A percentile compares a stretch with the other conserved stretches of the same genome.
Evolutionary conservation across 2,113 vertebrate genomes (phyloP).

Genomic region (Tinamus guttatus): DNA sequence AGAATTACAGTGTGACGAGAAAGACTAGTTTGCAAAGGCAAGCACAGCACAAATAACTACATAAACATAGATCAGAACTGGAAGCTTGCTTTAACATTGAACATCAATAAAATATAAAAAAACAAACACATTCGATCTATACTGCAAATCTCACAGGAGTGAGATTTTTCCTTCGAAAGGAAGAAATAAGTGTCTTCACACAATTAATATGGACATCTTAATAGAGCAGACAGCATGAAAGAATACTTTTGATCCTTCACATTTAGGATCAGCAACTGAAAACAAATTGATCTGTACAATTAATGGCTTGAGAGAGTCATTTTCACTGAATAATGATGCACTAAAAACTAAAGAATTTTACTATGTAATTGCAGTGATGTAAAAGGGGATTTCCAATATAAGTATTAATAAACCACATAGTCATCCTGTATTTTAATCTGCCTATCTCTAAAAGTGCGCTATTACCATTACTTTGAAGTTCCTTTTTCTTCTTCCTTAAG

Average conservation of each 20-base stretch:
- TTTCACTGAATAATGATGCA: background rate
- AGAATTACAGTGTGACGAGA: constrained; percentile 2
- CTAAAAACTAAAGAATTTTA: background rate
- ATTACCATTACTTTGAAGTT: background rate
- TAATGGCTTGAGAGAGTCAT: rapidly evolving
- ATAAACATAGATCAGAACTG: background rate
- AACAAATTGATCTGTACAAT: background rate
- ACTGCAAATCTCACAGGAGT: background rate
- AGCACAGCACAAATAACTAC: background rate
- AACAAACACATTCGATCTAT: background rate
- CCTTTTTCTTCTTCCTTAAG: background rate
- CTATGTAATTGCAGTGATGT: background rate
- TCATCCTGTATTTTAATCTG: background rate
- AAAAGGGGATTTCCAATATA: background rate
- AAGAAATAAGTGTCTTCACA: background rate
- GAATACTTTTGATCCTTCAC: background rate
- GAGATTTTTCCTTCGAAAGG: too few species aligned
- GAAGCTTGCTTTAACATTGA: background rate
- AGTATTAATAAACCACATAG: background rate
- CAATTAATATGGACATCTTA: background rate
- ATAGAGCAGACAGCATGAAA: background rate
- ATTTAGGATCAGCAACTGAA: background rate
- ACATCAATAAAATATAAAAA: background rate
- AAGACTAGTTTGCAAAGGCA: constrained; percentile 38
- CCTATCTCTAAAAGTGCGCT: background rate